Conservation (phyloP, 2,113 vertebrate genomes). For the Pteronura brasiliensis region DNA sequence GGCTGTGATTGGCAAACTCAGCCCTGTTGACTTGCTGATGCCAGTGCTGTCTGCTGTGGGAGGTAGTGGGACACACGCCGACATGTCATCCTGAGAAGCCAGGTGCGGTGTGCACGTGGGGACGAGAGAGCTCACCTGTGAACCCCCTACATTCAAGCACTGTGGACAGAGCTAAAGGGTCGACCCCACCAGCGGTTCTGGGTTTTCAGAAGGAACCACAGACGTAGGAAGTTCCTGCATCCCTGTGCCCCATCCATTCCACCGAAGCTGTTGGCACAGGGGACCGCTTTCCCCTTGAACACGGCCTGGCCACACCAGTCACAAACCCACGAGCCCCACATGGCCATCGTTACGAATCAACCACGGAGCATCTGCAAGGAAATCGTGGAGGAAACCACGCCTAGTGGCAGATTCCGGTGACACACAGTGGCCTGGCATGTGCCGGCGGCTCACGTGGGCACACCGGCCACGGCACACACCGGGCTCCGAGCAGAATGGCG, state of each 20-base stretch:
- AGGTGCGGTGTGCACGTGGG: rapidly evolving
- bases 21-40: rapidly evolving
- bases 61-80: background rate
- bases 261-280: rapidly evolving
- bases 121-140: rapidly evolving
- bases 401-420: background rate
- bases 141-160: background rate
- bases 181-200: rapidly evolving
- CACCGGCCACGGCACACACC: background rate
- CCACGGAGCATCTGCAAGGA: rapidly evolving
- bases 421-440: rapidly evolving
- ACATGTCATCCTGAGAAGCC: background rate
- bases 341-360: rapidly evolving
- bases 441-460: rapidly evolving
- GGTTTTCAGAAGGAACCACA: background rate
- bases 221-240: background rate
- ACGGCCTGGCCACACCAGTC: rapidly evolving
- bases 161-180: background rate
- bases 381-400: background rate
- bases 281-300: rapidly evolving
- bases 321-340: rapidly evolving
- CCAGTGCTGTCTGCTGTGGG: too few relatives aligned
- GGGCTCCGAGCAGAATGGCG: rapidly evolving
- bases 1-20: rapidly evolving
- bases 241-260: rapidly evolving